These are phyloP conservation scores for Onychostoma macrolepis DNA, from an alignment of 2,113 vertebrate genomes.

Conservation along the genomic window DNA sequence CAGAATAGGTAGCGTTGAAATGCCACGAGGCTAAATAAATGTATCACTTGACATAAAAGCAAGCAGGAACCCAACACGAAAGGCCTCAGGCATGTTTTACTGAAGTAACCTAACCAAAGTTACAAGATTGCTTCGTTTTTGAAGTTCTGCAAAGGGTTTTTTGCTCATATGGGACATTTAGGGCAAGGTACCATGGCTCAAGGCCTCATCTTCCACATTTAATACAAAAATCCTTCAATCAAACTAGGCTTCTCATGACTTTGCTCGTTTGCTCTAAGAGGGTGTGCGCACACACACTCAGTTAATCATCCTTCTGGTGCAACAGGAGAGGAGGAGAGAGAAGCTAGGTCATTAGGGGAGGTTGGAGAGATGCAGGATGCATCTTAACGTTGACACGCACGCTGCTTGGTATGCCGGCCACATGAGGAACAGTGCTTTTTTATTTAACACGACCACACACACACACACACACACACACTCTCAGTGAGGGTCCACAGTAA, in stretches of 20 bases:
- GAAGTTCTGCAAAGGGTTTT: conserved; percentile 2
- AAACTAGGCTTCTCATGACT: conserved; percentile 29
- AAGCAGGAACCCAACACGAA: conserved; percentile 23
- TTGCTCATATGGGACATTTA: not conserved
- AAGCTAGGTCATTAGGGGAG: conserved; percentile 49
- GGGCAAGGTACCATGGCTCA: not conserved
- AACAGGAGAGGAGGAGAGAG: conserved; percentile 28
- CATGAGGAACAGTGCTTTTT: conserved; percentile 49
- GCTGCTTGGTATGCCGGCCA: conserved; percentile 53
- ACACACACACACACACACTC: conserved; percentile 24
- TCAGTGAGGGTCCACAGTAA: conserved; percentile 25
- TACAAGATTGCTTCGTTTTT: not conserved
- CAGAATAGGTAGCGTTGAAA: conserved; percentile 24
- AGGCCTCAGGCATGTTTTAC: conserved; percentile 12
- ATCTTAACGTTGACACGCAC: conserved; percentile 44
- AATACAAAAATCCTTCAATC: conserved; percentile 3
- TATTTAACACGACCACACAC: conserved; percentile 55
- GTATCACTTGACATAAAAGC: conserved; percentile 32
- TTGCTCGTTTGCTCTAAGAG: not conserved
- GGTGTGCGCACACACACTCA: not conserved
- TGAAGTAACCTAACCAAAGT: conserved; percentile 12
- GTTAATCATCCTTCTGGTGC: conserved; percentile 26
- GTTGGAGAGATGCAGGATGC: conserved; percentile 35
- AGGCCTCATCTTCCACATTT: conserved; percentile 29
- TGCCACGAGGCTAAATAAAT: conserved; percentile 41